Conservation (phyloP, 2,797 vertebrate genomes). For the Crenuchus spilurus region DNA sequence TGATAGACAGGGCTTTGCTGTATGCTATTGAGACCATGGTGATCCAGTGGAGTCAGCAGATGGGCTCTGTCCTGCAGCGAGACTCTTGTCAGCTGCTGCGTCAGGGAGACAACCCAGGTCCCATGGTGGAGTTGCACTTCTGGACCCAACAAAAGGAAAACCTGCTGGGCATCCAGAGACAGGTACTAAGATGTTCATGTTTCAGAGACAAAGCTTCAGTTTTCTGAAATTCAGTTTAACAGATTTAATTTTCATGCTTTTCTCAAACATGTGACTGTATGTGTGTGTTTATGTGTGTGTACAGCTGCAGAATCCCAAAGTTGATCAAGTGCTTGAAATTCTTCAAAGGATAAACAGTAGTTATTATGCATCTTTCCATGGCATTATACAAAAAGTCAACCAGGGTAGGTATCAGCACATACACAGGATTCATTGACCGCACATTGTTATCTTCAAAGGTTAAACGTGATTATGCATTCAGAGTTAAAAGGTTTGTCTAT, state of each 20-base stretch:
- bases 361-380: slow-evolving; percentile 73
- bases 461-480: too few species aligned
- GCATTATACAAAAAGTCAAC: slow-evolving; percentile 71
- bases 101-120: slow-evolving; percentile 71
- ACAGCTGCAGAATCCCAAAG: slow-evolving; percentile 75
- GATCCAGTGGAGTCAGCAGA: slow-evolving; percentile 75
- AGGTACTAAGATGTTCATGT: slow-evolving; percentile 64
- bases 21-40: slow-evolving; percentile 77
- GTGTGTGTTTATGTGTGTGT: not conserved
- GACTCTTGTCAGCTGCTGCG: slow-evolving; percentile 69
- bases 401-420: slow-evolving; percentile 56
- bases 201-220: too few species aligned
- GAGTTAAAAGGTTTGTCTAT: too few species aligned
- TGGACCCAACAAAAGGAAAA: slow-evolving; percentile 77
- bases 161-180: slow-evolving; percentile 77
- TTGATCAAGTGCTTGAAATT: slow-evolving; percentile 70
- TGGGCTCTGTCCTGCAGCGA: slow-evolving; percentile 75
- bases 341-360: slow-evolving; percentile 76
- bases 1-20: slow-evolving; percentile 69
- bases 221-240: too few species aligned
- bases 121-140: slow-evolving; percentile 79
- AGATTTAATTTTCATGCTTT: too few species aligned
- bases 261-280: not conserved
- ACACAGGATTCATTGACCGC: not conserved
- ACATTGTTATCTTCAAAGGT: too few species aligned